Evolutionary conservation across 2,797 vertebrate species (phyloP).

Genomic region (Gambusia yucatana): DNA sequence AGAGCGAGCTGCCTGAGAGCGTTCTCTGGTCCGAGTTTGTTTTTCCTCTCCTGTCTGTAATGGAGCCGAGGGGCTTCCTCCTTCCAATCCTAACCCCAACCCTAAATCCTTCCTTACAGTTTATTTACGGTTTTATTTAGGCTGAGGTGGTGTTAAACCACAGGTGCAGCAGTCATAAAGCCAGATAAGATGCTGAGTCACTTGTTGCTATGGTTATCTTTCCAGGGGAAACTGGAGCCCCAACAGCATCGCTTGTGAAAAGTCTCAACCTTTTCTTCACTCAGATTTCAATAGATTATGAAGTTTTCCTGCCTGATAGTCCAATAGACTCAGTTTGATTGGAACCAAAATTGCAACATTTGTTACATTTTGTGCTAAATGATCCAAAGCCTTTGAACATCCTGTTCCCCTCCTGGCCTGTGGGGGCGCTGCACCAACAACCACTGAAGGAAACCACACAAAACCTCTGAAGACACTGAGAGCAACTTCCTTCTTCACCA

Average conservation of each 20-base stretch:
- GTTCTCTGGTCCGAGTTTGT: constrained; percentile 72
- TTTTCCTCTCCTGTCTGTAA: constrained; percentile 69
- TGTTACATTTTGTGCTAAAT: neutral
- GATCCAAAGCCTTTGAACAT: neutral
- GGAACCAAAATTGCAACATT: neutral
- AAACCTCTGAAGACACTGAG: neutral
- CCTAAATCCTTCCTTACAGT: too few species aligned
- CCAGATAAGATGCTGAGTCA: neutral
- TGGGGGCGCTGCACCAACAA: neutral
- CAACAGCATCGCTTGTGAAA: neutral
- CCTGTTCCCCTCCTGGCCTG: neutral
- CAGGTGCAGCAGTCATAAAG: neutral
- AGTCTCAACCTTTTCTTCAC: neutral
- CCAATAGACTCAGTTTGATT: neutral
- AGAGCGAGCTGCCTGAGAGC: constrained; percentile 69
- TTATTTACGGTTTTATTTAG: neutral
- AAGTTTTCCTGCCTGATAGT: neutral
- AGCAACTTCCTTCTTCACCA: neutral
- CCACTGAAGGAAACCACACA: neutral
- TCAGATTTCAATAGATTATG: neutral
- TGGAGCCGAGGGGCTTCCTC: constrained; percentile 44
- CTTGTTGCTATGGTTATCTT: neutral
- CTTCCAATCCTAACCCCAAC: too few species aligned
- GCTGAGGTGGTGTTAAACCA: neutral
- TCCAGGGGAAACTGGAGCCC: neutral